Evolutionary conservation across 2,888 invertebrate genomes (phyloP), one percentile per base, ranked within the genome.

Genomic region (Drosophila mettleri): DNA sequence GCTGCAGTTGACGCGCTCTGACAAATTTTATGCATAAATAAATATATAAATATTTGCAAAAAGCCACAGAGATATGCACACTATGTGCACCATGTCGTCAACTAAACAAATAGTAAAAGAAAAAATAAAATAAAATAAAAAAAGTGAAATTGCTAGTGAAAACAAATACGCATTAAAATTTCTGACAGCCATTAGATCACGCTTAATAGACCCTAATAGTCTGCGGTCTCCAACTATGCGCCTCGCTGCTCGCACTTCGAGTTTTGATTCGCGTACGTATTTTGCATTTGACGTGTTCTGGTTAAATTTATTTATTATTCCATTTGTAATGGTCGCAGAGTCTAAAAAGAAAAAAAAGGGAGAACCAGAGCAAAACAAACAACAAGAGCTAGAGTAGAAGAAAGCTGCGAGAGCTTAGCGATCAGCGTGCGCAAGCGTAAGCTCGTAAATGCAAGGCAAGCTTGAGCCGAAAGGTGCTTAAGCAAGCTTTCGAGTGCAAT

Each of bases 201-300:
- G 82, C 79, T 74, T 84, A 88, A 85, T 85, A 88, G 73, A 86
- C 87, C 78, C 78, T 74, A 85, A 88, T 88, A 86, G 84, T 70
- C 63, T 84, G 85, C 53, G 88, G 85, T 72, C 49, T 55, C 29
- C 43, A 53, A 51, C 41, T 63, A 34, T 36, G 22, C 51, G 14
- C 16, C 14, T 52, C 41, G n/a, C 36, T 27, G 14, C 16, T 20
- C 46, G 29, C 41, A 14, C n/a, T 41, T 41, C 16, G 9, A 43
- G 7, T 55, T 45, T 62, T 51, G 61, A 67, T 10, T 33, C n/a
- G 49, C 18, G 3, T 31, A 33, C 31, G 48, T 31, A 12, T 52
- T 74, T 80, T 27, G 43, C 36, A 60, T 66, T 53, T 58, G 53
- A 67, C 43, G 43, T 16, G 18, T 31, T 45, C 58, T 63, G 57